Evolutionary conservation across 1,140 invertebrate genomes (phyloP).

Genomic region (Leptinotarsa defecta): DNA sequence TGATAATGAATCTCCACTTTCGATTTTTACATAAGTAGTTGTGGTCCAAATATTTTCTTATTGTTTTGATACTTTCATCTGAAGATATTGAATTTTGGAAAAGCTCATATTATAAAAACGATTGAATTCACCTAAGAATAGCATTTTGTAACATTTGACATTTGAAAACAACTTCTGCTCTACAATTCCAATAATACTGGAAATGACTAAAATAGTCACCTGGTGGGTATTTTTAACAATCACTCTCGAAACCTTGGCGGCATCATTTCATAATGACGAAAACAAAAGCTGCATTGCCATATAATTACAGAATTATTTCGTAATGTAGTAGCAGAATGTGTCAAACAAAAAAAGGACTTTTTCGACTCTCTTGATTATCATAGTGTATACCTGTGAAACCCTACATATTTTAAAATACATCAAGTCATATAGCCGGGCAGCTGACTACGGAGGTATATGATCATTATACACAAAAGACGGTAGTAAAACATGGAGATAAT

Average conservation of each 20-base stretch:
- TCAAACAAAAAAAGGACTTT: neutral
- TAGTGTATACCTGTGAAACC: neutral
- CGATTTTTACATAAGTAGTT: too few species aligned
- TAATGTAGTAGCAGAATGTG: neutral
- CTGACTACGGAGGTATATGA: neutral
- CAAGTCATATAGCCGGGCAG: neutral
- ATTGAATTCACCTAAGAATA: too few species aligned
- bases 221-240: neutral
- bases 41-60: too few species aligned
- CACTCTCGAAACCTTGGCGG: neutral
- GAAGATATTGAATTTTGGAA: too few species aligned
- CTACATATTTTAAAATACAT: constrained; percentile 9
- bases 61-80: too few species aligned
- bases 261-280: neutral
- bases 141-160: too few species aligned
- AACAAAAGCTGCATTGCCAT: neutral
- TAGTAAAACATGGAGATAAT: neutral
- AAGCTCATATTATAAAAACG: too few species aligned
- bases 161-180: too few species aligned
- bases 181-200: too few species aligned
- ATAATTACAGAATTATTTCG: neutral
- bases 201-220: too few species aligned
- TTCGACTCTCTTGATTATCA: neutral
- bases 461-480: neutral
- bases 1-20: too few species aligned